These are phyloP conservation scores for Hypomecis atomaria DNA, from an alignment of 2,888 invertebrate genomes.

Conservation along the genomic window DNA sequence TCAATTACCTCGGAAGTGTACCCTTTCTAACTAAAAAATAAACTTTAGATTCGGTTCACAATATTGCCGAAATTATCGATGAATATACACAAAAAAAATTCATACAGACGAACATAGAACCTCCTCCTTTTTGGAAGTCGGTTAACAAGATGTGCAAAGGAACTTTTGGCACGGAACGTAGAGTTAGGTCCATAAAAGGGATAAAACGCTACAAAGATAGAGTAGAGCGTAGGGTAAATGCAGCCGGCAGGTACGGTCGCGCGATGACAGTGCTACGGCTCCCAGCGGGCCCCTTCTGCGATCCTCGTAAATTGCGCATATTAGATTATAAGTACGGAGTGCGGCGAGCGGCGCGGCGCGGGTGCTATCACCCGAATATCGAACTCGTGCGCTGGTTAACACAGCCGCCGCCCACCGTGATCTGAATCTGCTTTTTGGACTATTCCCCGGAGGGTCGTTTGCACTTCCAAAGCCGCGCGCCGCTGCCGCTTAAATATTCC, in stretches of 20 bases:
- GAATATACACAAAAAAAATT: no score
- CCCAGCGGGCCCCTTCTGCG: conserved; percentile 75
- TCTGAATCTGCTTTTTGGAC: conserved; percentile 74
- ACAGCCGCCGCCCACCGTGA: conserved; percentile 61
- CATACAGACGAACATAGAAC: no score
- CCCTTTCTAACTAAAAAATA: no score
- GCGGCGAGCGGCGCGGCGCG: conserved; percentile 59
- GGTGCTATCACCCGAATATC: conserved; percentile 79
- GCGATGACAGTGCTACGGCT: conserved; percentile 79
- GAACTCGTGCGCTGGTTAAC: conserved; percentile 75
- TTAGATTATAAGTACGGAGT: conserved; percentile 83
- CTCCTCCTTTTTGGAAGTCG: no score
- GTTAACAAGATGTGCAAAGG: neutral
- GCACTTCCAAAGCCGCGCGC: conserved; percentile 36
- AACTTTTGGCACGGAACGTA: conserved; percentile 2
- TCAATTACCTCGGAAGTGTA: no score
- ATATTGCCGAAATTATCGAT: no score
- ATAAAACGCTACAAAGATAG: conserved; percentile 61
- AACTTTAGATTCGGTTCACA: no score
- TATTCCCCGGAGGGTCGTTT: conserved; percentile 48
- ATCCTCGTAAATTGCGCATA: conserved; percentile 84
- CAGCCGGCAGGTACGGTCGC: conserved; percentile 72
- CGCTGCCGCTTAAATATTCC: conserved; percentile 36
- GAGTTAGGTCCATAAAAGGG: conserved; percentile 40
- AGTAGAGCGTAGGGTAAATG: conserved; percentile 72